phyloP scores from a whole-genome alignment of 1,140 invertebrate species.

The Asobara japonica region DNA sequence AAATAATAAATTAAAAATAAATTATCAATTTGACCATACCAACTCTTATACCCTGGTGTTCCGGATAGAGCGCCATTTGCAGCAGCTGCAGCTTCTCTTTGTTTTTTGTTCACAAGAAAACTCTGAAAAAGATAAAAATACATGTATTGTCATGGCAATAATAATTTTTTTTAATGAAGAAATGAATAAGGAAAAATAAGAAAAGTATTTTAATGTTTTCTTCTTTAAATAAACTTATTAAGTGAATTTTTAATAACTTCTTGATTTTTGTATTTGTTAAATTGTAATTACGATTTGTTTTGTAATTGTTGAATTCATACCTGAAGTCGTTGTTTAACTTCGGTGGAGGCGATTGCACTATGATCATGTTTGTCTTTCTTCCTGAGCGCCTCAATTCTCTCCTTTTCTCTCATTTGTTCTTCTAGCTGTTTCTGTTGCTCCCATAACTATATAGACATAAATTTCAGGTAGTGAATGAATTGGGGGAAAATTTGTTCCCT shows the following conservation, averaged over 20 bases:
- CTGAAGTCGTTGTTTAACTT: conserved; percentile 95
- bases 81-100: conserved; percentile 79
- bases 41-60: conserved; percentile 80
- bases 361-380: conserved; percentile 94
- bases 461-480: not conserved
- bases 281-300: no score
- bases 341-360: conserved; percentile 93
- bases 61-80: conserved; percentile 75
- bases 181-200: no score
- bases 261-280: not conserved
- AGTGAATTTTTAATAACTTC: not conserved
- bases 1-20: no score
- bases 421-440: conserved; percentile 82
- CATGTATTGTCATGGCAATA: no score
- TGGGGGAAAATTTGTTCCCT: no score
- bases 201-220: no score
- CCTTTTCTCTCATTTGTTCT: conserved; percentile 78
- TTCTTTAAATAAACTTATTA: no score
- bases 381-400: conserved; percentile 82
- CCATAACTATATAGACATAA: conserved; percentile 72
- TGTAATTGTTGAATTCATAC: conserved; percentile 62
- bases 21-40: conserved; percentile 69
- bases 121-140: conserved; percentile 70
- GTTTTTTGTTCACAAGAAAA: conserved; percentile 90
- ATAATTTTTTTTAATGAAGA: no score